Percentiles rank a stretch among this genome's conserved stretches.
phyloP scores from a whole-genome alignment of 2,113 vertebrate species.

The Tichodroma muraria region DNA sequence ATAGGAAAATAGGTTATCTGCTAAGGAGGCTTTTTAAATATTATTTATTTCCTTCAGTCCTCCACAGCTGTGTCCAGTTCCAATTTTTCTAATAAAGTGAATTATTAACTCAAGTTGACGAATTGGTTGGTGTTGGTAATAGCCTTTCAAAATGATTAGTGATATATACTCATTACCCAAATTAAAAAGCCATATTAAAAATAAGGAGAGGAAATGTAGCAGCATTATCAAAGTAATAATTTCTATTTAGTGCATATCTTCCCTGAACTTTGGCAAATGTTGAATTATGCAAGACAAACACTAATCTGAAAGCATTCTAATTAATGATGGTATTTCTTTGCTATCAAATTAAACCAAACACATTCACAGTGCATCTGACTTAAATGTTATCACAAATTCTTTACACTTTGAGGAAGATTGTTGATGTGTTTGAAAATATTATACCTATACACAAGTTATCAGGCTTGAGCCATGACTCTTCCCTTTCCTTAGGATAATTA shows the following conservation, averaged over 20 bases:
- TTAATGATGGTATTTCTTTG: conserved; percentile 49
- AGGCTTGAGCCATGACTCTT: neutral
- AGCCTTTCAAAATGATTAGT: conserved; percentile 62
- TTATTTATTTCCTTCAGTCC: neutral
- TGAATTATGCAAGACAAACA: conserved; percentile 53
- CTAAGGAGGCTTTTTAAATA: neutral
- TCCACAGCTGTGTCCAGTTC: conserved; percentile 22
- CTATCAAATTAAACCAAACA: conserved; percentile 31
- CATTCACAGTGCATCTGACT: neutral
- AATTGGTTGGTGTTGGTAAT: conserved; percentile 58
- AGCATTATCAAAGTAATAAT: conserved; percentile 62
- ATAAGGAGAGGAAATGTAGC: conserved; percentile 52
- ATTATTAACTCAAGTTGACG: conserved; percentile 52
- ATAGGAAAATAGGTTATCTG: conserved; percentile 19
- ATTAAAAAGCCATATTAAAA: conserved; percentile 64
- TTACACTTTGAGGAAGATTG: neutral
- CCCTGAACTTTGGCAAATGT: conserved; percentile 59
- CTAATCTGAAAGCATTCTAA: conserved; percentile 55
- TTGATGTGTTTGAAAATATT: neutral
- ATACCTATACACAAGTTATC: neutral
- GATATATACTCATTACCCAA: conserved; percentile 63
- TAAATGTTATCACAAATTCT: neutral
- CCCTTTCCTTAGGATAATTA: neutral
- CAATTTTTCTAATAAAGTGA: conserved; percentile 42
- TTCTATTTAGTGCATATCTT: conserved; percentile 50